phyloP scores from a whole-genome alignment of 1,140 invertebrate species.

The Spodoptera frugiperda region DNA sequence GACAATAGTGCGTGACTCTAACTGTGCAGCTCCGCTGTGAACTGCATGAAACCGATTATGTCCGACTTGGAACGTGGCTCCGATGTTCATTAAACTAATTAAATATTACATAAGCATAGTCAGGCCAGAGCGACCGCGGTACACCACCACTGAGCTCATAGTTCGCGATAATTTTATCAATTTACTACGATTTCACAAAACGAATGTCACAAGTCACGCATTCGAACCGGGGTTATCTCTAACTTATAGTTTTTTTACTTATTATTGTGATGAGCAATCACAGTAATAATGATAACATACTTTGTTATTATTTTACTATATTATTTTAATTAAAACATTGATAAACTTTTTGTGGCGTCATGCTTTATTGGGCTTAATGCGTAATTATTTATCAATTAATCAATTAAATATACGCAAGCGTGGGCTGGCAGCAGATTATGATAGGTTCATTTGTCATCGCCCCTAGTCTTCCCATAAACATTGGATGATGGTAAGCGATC shows the following conservation, averaged over 20 bases:
- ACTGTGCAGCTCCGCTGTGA: too few species aligned
- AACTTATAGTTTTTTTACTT: not conserved
- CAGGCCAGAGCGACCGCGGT: too few species aligned
- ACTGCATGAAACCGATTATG: too few species aligned
- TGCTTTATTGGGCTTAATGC: not conserved
- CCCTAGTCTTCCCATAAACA: too few species aligned
- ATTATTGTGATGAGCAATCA: not conserved
- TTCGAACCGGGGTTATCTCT: not conserved
- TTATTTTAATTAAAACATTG: constrained; percentile 17
- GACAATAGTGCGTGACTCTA: too few species aligned
- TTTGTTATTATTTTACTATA: constrained; percentile 2
- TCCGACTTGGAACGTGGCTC: too few species aligned
- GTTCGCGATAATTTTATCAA: constrained; percentile 9
- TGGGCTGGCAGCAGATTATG: too few species aligned
- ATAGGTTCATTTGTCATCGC: too few species aligned
- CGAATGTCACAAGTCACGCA: not conserved
- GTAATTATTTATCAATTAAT: not conserved
- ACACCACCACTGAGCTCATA: not conserved
- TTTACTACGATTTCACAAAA: constrained; percentile 1
- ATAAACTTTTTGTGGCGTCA: not conserved
- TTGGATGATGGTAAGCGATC: too few species aligned
- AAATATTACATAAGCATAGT: constrained; percentile 12
- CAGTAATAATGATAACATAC: constrained; percentile 19
- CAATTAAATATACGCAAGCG: not conserved
- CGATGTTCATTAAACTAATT: not conserved